Evolutionary conservation across 2,797 vertebrate genomes (phyloP).

Genomic region (Brotula barbata): DNA sequence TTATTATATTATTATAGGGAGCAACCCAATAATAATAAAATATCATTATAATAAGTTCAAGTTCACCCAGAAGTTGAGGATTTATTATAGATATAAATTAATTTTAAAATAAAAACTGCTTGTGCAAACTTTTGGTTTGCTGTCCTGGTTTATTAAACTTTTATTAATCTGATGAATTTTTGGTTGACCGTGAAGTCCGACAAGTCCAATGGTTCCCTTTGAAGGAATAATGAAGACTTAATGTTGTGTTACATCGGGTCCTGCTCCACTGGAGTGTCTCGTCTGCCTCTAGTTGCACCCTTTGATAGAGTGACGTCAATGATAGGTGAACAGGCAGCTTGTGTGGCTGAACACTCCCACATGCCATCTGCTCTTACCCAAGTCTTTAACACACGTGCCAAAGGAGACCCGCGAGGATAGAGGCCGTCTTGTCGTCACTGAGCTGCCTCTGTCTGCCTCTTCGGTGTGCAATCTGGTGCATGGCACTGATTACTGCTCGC

Average conservation of each 20-base stretch:
- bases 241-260: slow-evolving; percentile 19
- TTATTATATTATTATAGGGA: not conserved
- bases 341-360: slow-evolving; percentile 54
- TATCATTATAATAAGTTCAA: too few relatives aligned
- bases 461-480: slow-evolving; percentile 79
- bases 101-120: not conserved
- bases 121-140: not conserved
- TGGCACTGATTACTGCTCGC: slow-evolving; percentile 76
- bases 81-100: not conserved
- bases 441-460: slow-evolving; percentile 67
- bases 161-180: not conserved
- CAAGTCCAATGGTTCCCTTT: not conserved
- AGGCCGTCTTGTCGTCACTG: slow-evolving; percentile 72
- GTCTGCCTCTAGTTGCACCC: slow-evolving; percentile 14
- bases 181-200: not conserved
- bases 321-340: slow-evolving; percentile 63
- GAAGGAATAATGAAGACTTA: slow-evolving; percentile 32
- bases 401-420: slow-evolving; percentile 61
- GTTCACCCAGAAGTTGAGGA: not conserved
- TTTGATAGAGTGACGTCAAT: slow-evolving; percentile 48
- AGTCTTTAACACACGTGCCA: slow-evolving; percentile 64
- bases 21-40: not conserved
- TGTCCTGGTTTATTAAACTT: not conserved
- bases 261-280: slow-evolving; percentile 24
- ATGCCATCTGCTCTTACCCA: slow-evolving; percentile 68